Percentiles rank a stretch among this genome's conserved stretches.
Evolutionary conservation across 2,888 invertebrate species (phyloP).

Genomic region (Drosophila putrida): DNA sequence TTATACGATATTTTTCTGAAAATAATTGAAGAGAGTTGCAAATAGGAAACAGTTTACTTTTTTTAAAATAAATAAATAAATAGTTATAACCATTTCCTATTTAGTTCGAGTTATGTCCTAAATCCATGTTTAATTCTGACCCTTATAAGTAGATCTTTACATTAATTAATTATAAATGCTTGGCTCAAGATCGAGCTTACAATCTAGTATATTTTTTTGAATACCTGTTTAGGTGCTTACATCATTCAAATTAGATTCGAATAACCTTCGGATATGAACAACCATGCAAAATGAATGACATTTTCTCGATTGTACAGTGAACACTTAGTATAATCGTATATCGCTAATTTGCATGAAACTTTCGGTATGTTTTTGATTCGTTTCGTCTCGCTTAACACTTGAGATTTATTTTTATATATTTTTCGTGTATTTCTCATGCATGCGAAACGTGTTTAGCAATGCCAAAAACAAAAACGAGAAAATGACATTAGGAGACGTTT

Average conservation of each 20-base stretch:
- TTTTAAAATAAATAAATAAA: no score
- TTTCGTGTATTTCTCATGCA: constrained; percentile 49
- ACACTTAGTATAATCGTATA: constrained; percentile 22
- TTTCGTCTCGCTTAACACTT: constrained; percentile 53
- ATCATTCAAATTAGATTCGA: constrained; percentile 40
- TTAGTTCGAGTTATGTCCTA: no score
- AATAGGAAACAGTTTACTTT: no score
- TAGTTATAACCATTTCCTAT: no score
- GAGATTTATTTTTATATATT: constrained; percentile 19
- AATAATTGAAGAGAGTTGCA: not conserved
- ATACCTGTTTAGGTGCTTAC: constrained; percentile 46
- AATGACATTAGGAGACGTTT: constrained; percentile 18
- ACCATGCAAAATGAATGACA: constrained; percentile 44
- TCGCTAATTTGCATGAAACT: constrained; percentile 49
- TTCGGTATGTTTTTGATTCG: constrained; percentile 32
- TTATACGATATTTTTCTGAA: not conserved
- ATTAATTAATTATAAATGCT: not conserved
- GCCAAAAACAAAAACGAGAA: constrained; percentile 21
- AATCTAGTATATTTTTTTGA: not conserved
- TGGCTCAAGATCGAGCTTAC: constrained; percentile 2
- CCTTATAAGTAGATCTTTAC: not conserved
- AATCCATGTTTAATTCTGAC: no score
- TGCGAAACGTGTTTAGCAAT: constrained; percentile 72
- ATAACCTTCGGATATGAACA: constrained; percentile 33
- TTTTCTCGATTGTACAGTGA: constrained; percentile 28